Evolutionary conservation across 2,888 invertebrate species (phyloP).

Genomic region (Calephelis perditalis): DNA sequence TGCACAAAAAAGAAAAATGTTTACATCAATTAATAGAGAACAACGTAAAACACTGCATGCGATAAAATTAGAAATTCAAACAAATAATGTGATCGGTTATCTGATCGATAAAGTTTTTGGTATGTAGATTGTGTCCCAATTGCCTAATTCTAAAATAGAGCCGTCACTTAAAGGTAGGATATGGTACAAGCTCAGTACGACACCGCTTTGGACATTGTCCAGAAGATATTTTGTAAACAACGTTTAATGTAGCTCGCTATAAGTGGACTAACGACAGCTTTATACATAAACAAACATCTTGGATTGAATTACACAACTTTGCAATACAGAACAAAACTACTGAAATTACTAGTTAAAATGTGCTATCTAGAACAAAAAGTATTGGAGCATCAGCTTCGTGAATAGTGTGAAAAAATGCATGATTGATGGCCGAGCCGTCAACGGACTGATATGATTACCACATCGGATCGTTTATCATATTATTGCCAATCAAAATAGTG

Average conservation of each 20-base stretch:
- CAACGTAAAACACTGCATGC: slow-evolving; percentile 45
- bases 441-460: slow-evolving; percentile 66
- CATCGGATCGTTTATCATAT: slow-evolving; percentile 70
- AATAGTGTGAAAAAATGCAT: slow-evolving; percentile 55
- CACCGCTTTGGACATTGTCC: slow-evolving; percentile 70
- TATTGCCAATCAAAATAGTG: slow-evolving; percentile 79
- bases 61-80: slow-evolving; percentile 34
- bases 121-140: slow-evolving; percentile 51
- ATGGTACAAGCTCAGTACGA: slow-evolving; percentile 51
- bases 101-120: slow-evolving; percentile 44
- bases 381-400: slow-evolving; percentile 43
- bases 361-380: slow-evolving; percentile 26
- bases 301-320: slow-evolving; percentile 46
- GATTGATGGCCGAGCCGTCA: slow-evolving; percentile 61
- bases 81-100: slow-evolving; percentile 37
- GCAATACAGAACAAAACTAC: slow-evolving; percentile 35
- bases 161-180: slow-evolving; percentile 60
- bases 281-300: slow-evolving; percentile 36
- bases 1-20: slow-evolving; percentile 72
- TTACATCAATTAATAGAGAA: slow-evolving; percentile 31
- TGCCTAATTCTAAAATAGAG: slow-evolving; percentile 64
- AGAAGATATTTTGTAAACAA: slow-evolving; percentile 65
- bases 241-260: slow-evolving; percentile 57
- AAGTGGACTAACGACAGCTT: slow-evolving; percentile 52
- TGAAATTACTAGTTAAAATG: slow-evolving; percentile 20